These are phyloP conservation scores for Pontoporia blainvillei DNA, from an alignment of 2,113 vertebrate genomes.

Conservation along the genomic window DNA sequence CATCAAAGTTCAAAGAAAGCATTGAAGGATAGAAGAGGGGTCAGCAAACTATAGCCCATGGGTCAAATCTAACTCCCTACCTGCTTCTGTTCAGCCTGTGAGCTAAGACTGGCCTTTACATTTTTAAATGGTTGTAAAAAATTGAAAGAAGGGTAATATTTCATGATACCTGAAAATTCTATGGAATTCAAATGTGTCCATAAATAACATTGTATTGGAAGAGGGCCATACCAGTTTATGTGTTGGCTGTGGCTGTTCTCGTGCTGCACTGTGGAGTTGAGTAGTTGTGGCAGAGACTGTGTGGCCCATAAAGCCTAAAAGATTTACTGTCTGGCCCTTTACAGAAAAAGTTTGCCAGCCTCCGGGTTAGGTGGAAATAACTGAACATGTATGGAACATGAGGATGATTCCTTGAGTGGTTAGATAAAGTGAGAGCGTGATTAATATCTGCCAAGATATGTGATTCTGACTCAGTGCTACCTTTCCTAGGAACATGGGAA, in stretches of 20 bases:
- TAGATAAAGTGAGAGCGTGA: neutral
- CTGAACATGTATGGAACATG: neutral
- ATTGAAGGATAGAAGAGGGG: neutral
- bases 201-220: neutral
- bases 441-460: neutral
- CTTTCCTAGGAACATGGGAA: neutral
- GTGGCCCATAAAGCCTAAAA: neutral
- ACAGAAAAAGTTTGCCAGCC: neutral
- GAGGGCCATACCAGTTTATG: neutral
- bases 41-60: neutral
- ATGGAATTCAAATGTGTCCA: neutral
- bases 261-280: neutral
- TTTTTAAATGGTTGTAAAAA: conserved; percentile 1
- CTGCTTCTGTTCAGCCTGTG: neutral
- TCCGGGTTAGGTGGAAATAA: neutral
- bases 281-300: neutral
- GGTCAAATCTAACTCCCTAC: neutral
- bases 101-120: neutral
- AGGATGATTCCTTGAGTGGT: neutral
- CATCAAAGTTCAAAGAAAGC: neutral
- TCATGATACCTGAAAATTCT: neutral
- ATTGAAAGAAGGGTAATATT: neutral
- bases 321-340: neutral
- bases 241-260: neutral
- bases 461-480: neutral